Base-by-base conservation (phyloP, 2,888 invertebrate species). In the Drosophila macrospina region DNA sequence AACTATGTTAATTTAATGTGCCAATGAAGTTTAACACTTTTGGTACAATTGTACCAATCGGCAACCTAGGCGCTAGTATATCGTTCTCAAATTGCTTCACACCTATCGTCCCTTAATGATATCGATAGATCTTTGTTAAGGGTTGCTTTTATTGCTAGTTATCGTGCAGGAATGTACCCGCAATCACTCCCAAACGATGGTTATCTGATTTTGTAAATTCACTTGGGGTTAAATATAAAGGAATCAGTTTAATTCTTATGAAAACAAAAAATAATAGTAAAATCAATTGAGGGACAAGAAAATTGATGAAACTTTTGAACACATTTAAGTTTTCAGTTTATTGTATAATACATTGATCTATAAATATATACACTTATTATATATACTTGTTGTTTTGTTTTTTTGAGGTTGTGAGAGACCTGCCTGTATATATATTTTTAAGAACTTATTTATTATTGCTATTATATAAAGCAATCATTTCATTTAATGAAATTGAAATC, bases 321-420 rank as follows among this genome's bases (percentile, higher is more conserved):
- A 65, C 55, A 69, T 65, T 74, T 61, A 75, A 52, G 36, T 66
- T 79, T 76, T 69, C 28, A 56, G 37, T 80, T 86, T 79, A 85
- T 81, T 85, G 48, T 83, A 83, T 82, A 77, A 66, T 74, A 74
- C 80, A 82, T 82, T 86, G 78, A 63, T 63, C 84, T 86, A 83
- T 72, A 65, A 71, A 67, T 86, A 83, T 81, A 59, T 82, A 83
- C 86, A 82, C 73, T 72, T 83, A 78, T 60, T 47, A 51, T 41
- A 68, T 71, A 55, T 57, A 66, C 42, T 57, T 48, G 13, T 36
- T 55, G 13, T 57, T 59, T 44, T 63, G 48, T 55, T 63, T 55
- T 63, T 51, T 63, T 65, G 52, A 70, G 70, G 64, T 72, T 71
- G 64, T 66, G 36, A 44, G 60, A 70, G 50, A 61, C 54, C 44